phyloP scores from a whole-genome alignment of 2,888 invertebrate genomes.

The Troides helena region DNA sequence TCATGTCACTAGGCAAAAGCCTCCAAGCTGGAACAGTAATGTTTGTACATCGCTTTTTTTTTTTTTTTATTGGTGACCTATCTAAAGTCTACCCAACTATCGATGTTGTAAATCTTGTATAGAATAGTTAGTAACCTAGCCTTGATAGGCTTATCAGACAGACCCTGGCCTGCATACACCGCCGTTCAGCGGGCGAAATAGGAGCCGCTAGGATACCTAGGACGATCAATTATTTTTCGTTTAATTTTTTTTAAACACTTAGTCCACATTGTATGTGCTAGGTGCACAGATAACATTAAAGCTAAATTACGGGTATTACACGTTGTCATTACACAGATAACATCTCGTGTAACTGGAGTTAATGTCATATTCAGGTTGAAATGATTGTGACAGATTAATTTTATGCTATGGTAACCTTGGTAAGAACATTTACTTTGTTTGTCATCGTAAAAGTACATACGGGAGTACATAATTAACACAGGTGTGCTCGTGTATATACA shows the following conservation, averaged over 20 bases:
- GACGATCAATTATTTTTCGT: not conserved
- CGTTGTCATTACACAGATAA: slow-evolving; percentile 46
- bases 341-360: slow-evolving; percentile 45
- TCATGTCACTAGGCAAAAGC: too few relatives aligned
- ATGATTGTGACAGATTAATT: slow-evolving; percentile 36
- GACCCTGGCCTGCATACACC: too few relatives aligned
- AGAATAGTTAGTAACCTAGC: too few relatives aligned
- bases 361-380: slow-evolving; percentile 48
- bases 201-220: too few relatives aligned
- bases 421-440: slow-evolving; percentile 3
- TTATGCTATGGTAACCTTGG: slow-evolving; percentile 37
- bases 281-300: slow-evolving; percentile 32
- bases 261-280: slow-evolving; percentile 28
- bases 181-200: too few relatives aligned
- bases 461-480: not conserved
- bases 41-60: too few relatives aligned
- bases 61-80: too few relatives aligned
- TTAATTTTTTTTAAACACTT: not conserved
- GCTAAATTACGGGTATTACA: slow-evolving; percentile 31
- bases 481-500: not conserved
- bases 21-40: too few relatives aligned
- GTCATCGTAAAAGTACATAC: slow-evolving; percentile 1
- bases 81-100: too few relatives aligned
- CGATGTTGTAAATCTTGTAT: too few relatives aligned
- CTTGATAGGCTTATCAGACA: too few relatives aligned